These are phyloP conservation scores for Goniozus legneri DNA, from an alignment of 1,140 invertebrate species.

Conservation along the genomic window DNA sequence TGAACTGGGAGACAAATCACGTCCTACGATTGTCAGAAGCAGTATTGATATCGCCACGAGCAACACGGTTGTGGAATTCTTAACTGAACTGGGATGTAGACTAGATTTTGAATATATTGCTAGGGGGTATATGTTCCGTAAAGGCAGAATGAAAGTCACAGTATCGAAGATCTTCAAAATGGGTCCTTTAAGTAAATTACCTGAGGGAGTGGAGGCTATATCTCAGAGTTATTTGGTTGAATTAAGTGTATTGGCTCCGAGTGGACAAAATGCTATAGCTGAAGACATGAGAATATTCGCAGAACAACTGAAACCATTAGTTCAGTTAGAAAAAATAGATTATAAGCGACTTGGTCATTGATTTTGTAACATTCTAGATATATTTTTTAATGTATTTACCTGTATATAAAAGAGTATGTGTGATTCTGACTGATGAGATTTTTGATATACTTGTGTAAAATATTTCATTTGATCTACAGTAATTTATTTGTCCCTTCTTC, in stretches of 20 bases:
- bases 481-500: no score
- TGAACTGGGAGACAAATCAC: constrained; percentile 82
- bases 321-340: constrained; percentile 88
- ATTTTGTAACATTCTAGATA: no score
- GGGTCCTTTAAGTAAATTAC: constrained; percentile 65
- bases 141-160: constrained; percentile 95
- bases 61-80: constrained; percentile 84
- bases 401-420: no score
- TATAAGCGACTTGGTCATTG: constrained; percentile 70
- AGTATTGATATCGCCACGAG: constrained; percentile 90
- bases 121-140: constrained; percentile 93
- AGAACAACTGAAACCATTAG: constrained; percentile 88
- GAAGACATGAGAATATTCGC: constrained; percentile 95
- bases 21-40: constrained; percentile 84
- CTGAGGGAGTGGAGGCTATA: constrained; percentile 76
- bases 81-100: constrained; percentile 86
- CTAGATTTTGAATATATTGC: constrained; percentile 92
- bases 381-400: no score
- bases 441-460: no score
- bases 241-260: constrained; percentile 87
- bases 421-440: no score
- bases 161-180: constrained; percentile 94
- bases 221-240: constrained; percentile 93
- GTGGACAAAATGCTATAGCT: constrained; percentile 89
- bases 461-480: no score